Conservation (phyloP, 1,140 invertebrate species). For the Stegodyphus dumicola region DNA sequence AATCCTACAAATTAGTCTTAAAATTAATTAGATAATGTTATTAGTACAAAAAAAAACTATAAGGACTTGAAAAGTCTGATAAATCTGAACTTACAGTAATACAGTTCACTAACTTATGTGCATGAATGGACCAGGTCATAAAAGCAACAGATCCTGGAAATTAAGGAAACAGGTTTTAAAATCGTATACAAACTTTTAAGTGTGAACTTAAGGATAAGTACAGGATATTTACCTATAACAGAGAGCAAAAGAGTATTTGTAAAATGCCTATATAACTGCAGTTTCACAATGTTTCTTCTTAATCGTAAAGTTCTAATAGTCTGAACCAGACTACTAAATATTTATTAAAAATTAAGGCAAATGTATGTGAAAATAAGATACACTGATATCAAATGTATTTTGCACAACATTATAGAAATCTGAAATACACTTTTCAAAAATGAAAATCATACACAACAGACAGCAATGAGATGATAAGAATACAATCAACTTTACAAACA, state of each 20-base stretch:
- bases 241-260: constrained; percentile 92
- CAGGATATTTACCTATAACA: constrained; percentile 74
- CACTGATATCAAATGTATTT: too few species aligned
- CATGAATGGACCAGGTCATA: constrained; percentile 91
- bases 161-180: constrained; percentile 32
- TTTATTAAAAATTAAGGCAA: constrained; percentile 64
- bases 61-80: neutral
- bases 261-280: constrained; percentile 91
- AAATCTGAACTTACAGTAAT: constrained; percentile 74
- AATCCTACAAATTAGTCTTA: constrained; percentile 74
- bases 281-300: constrained; percentile 85
- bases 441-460: too few species aligned
- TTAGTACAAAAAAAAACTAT: neutral
- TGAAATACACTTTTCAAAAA: too few species aligned
- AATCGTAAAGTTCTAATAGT: constrained; percentile 89
- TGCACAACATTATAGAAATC: too few species aligned
- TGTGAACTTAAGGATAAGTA: too few species aligned
- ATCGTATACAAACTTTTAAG: too few species aligned
- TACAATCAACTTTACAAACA: too few species aligned
- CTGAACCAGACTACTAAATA: constrained; percentile 80
- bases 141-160: constrained; percentile 82
- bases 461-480: too few species aligned
- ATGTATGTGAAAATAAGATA: neutral
- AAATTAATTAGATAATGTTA: constrained; percentile 2
- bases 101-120: constrained; percentile 78